These are phyloP conservation scores for Agrochola lota DNA, from an alignment of 2,888 invertebrate species.

Conservation along the genomic window DNA sequence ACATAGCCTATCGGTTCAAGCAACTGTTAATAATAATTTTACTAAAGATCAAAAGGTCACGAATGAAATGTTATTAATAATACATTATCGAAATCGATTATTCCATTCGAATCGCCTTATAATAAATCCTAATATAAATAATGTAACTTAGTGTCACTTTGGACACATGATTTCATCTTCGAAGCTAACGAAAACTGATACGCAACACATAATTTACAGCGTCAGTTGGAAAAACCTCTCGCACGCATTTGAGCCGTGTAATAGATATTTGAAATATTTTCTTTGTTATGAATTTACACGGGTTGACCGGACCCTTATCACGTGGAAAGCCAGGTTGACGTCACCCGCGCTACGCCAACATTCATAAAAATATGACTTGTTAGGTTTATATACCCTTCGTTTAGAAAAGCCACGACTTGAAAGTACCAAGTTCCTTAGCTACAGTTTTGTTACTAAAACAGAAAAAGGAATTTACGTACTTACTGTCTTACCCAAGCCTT, in stretches of 20 bases:
- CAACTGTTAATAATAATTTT: not conserved
- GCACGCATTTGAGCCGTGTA: slow-evolving; percentile 59
- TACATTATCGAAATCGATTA: not conserved
- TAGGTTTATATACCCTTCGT: slow-evolving; percentile 20
- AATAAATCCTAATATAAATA: not conserved
- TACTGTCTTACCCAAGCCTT: slow-evolving; percentile 18
- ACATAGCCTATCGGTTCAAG: not conserved
- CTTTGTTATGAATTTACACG: slow-evolving; percentile 67
- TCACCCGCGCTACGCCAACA: slow-evolving; percentile 40
- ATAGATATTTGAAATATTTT: slow-evolving; percentile 70
- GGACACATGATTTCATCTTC: slow-evolving; percentile 22
- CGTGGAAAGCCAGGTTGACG: slow-evolving; percentile 68
- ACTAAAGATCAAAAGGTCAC: not conserved
- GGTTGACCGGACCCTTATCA: slow-evolving; percentile 74
- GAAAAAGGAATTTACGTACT: slow-evolving; percentile 34
- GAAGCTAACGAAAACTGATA: slow-evolving; percentile 11
- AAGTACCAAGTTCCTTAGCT: slow-evolving; percentile 19
- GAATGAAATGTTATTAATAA: not conserved
- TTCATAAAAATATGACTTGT: slow-evolving; percentile 48
- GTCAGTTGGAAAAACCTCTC: slow-evolving; percentile 48
- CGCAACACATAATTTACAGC: slow-evolving; percentile 28
- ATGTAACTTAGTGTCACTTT: not conserved
- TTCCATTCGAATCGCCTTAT: not conserved
- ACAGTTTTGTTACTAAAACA: slow-evolving; percentile 14
- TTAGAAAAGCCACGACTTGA: slow-evolving; percentile 3